These are phyloP conservation scores for Athalia rosae DNA, from an alignment of 2,888 invertebrate genomes.

Conservation along the genomic window DNA sequence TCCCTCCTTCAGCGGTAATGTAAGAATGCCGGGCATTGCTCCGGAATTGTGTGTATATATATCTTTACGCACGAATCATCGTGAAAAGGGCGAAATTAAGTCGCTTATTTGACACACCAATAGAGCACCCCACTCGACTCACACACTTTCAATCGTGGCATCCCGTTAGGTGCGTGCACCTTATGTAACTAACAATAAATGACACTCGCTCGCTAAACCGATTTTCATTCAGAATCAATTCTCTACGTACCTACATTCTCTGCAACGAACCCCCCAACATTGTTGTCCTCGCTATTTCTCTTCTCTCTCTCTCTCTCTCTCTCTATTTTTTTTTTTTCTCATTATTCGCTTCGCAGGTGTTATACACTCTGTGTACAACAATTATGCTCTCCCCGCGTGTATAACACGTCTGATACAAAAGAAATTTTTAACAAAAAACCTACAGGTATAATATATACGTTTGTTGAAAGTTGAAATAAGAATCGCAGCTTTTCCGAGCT, in stretches of 20 bases:
- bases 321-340: neutral
- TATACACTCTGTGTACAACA: neutral
- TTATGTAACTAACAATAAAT: neutral
- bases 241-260: neutral
- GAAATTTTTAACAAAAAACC: too few species aligned
- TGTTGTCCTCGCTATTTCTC: too few species aligned
- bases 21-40: conserved; percentile 37
- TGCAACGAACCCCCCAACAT: too few species aligned
- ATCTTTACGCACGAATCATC: conserved; percentile 36
- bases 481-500: too few species aligned
- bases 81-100: conserved; percentile 13
- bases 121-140: conserved; percentile 18
- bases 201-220: conserved; percentile 28
- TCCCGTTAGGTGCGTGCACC: neutral
- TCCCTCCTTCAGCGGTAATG: too few species aligned
- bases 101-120: conserved; percentile 28
- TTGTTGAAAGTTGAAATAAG: too few species aligned
- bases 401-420: too few species aligned
- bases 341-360: neutral
- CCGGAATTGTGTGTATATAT: conserved; percentile 41
- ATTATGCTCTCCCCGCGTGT: neutral
- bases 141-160: neutral
- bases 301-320: too few species aligned
- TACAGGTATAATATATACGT: too few species aligned
- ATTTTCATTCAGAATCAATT: conserved; percentile 34